Conservation (phyloP, 2,888 invertebrate species). For the Phorcus lineatus region DNA sequence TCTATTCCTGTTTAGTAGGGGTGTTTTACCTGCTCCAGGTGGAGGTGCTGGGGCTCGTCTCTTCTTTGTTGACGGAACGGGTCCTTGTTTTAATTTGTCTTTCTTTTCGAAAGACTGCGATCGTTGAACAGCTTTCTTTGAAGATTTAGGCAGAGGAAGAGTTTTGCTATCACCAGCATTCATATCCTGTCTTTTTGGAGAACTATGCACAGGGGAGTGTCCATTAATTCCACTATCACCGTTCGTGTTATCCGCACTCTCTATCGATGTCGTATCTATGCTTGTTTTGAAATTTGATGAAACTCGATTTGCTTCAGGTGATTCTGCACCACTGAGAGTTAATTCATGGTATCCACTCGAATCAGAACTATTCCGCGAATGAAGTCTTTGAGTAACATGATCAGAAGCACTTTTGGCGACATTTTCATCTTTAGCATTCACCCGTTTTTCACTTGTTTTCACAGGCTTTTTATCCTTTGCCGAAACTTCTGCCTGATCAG, state of each 20-base stretch:
- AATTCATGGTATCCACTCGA: conserved; percentile 85
- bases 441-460: conserved; percentile 25
- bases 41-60: conserved; percentile 65
- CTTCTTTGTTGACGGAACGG: conserved; percentile 52
- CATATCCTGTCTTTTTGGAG: background rate
- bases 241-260: conserved; percentile 58
- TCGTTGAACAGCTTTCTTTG: background rate
- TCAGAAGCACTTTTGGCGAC: conserved; percentile 59
- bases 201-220: conserved; percentile 25
- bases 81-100: conserved; percentile 20
- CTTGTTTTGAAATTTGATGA: conserved; percentile 51
- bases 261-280: conserved; percentile 62
- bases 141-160: conserved; percentile 34
- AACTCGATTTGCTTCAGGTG: conserved; percentile 58
- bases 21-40: conserved; percentile 28
- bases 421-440: conserved; percentile 44
- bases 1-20: too few species aligned
- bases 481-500: conserved; percentile 34
- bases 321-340: conserved; percentile 76
- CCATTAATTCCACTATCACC: conserved; percentile 60
- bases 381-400: conserved; percentile 61
- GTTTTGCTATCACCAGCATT: conserved; percentile 33
- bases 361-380: conserved; percentile 84
- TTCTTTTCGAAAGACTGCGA: conserved; percentile 24
- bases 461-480: conserved; percentile 26